Base-by-base conservation (phyloP, 2,113 vertebrate species). In the Eulacestoma nigropectus region DNA sequence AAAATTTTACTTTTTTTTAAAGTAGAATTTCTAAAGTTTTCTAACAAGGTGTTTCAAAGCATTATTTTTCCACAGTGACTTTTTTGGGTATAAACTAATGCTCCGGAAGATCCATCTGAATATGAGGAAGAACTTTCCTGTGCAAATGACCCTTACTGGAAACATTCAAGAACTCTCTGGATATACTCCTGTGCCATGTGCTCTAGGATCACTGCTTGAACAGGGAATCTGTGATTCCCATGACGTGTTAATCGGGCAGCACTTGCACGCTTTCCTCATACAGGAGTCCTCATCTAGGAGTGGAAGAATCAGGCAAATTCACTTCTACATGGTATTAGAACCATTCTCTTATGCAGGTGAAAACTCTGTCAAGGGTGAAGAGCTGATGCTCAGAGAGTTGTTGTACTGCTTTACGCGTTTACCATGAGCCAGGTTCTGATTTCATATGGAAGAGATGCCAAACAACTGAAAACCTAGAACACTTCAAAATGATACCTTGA, bases 261-360 rank as follows among this genome's bases (percentile, higher is more conserved):
- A 37, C 29, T 57, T 59, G 17, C 32, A 4, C 0, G 1, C 1
- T 18, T 53, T 19, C 0, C 4, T 47, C 6, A 30, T 8, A 44
- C 6, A 4, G 5, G 13, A 39, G 3, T 73, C 25, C 13, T 37
- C 14, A 18, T 6, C 29, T 74, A 52, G 46, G 30, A 90, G 5
- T 72, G 16, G 57, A 78, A 63, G 7, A 57, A 70, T 30, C 10
- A 29, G 44, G 29, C 11, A 55, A 16, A 5, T 76, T 13, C 35
- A 19, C 18, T 72, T 70, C 5, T 32, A 14, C 1, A 3, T 10
- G 9, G 3, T 62, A 10, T 26, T 53, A 50, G 11, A 46, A 63
- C 8, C 6, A 18, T 72, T 70, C 20, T 62, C 35, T 76, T 46
- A 49, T 0, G 0, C 2, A 22, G 19, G 5, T 14, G 27, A n/a